These are phyloP conservation scores for Ondatra zibethicus DNA, from an alignment of 2,113 vertebrate genomes.

Conservation along the genomic window DNA sequence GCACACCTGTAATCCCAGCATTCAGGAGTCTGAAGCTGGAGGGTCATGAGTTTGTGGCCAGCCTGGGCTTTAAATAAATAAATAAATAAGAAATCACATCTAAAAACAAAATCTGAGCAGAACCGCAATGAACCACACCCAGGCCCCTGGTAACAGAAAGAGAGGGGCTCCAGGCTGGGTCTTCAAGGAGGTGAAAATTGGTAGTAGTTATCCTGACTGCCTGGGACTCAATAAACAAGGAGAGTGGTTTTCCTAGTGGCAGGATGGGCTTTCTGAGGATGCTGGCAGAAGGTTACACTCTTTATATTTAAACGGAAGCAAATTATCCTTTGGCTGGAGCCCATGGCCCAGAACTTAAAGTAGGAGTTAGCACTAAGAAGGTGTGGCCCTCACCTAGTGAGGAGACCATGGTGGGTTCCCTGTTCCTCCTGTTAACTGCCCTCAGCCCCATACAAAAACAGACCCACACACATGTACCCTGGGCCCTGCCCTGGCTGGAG, in stretches of 20 bases:
- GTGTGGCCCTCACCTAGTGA: too few relatives aligned
- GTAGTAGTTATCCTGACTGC: too few relatives aligned
- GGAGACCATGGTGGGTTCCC: neutral
- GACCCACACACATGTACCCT: fast-evolving
- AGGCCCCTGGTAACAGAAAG: fast-evolving
- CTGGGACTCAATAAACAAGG: neutral
- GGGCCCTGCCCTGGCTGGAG: too few relatives aligned
- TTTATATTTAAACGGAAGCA: neutral
- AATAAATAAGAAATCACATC: neutral
- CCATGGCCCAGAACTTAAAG: neutral
- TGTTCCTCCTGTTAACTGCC: neutral
- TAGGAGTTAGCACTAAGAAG: neutral
- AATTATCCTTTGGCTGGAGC: neutral
- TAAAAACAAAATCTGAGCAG: neutral
- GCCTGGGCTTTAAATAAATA: neutral
- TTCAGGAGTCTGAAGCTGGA: neutral
- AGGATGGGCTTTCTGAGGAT: neutral
- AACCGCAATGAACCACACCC: neutral
- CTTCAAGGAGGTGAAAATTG: neutral
- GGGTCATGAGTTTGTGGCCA: neutral
- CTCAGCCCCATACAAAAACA: constrained; percentile 18
- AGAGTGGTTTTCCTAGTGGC: neutral
- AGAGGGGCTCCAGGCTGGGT: neutral
- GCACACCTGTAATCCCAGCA: neutral
- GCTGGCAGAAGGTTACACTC: neutral